Percentiles rank a stretch among this genome's conserved stretches.
phyloP scores from a whole-genome alignment of 2,888 invertebrate genomes.

The Dasysyrphus tricinctus region DNA sequence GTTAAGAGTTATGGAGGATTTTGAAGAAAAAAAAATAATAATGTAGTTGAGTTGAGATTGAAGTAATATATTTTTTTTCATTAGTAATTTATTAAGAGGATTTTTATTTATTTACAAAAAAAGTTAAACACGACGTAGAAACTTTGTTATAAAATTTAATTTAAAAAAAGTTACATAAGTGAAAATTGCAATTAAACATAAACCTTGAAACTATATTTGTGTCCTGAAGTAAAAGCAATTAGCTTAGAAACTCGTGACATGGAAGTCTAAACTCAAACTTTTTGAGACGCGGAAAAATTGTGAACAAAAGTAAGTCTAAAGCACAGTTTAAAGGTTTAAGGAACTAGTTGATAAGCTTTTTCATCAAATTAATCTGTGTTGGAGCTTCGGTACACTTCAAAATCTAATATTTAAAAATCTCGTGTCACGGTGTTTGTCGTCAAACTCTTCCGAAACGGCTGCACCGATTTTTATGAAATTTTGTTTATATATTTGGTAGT shows the following conservation, averaged over 20 bases:
- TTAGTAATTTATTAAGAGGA: neutral
- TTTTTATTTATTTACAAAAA: neutral
- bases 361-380: no score
- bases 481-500: no score
- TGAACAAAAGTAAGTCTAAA: neutral
- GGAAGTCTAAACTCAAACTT: neutral
- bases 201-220: neutral
- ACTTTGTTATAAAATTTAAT: neutral
- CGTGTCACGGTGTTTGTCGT: no score
- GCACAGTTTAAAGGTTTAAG: no score
- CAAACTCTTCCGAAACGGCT: no score
- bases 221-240: neutral
- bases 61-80: neutral
- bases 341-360: no score
- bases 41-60: neutral
- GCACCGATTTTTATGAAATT: no score
- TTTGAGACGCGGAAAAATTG: neutral
- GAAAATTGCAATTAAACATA: neutral
- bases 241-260: neutral
- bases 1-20: conserved; percentile 27
- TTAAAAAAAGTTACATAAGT: neutral
- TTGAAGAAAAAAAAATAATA: neutral
- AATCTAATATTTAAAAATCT: no score
- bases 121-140: conserved; percentile 1
- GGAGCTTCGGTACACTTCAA: no score